Base-by-base conservation (phyloP, 2,888 invertebrate species). In the Rhaphigaster nebulosa region DNA sequence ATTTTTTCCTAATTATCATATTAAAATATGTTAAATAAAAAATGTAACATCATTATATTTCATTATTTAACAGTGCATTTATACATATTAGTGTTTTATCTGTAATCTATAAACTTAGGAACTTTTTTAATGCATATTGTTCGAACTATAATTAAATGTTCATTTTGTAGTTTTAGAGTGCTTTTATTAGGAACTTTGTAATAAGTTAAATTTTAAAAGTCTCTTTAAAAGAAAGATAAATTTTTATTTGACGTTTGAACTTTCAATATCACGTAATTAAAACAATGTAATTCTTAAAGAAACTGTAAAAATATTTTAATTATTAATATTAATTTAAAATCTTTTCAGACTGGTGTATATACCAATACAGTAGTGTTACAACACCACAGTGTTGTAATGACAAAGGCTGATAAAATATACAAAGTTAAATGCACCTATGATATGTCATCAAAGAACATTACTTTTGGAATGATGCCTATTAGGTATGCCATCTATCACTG, bases 391-490 rank as follows among this genome's bases (percentile, higher is more conserved):
- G 98, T 98, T 50, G 98, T 98, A 60, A 98, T 98, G 98, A 98
- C 98, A 91, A 98, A 98, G 94, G 98, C 98, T 8, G 98, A 98
- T 94, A 98, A 98, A 94, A 98, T 98, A 93, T 98, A 98, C 95
- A 98, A 98, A 95, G 98, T 98, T 91, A 98, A 98, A 94, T 98
- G 98, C 93, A 98, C 98, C 13, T 98, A 98, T 94, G 98, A 98
- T 94, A 98, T 98, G 97, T 97, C 98, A 92, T 98, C 98, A 38
- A 98, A 98, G 95, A 98, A 98, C 94, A 98, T 98, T 93, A 98
- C 98, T 60, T 98, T 98, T 95, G 98, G 98, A 95, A 98, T 98
- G 98, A 98, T 98, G 97, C 98, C 98, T 92, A 98, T 98, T 94
- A 96, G 97, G 96, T 96, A 93, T 94, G 45, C 6, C n/a, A 88